Evolutionary conservation across 2,113 vertebrate species (phyloP), one percentile per base, ranked within the genome.

Genomic region (Ctenodactylus gundi): DNA sequence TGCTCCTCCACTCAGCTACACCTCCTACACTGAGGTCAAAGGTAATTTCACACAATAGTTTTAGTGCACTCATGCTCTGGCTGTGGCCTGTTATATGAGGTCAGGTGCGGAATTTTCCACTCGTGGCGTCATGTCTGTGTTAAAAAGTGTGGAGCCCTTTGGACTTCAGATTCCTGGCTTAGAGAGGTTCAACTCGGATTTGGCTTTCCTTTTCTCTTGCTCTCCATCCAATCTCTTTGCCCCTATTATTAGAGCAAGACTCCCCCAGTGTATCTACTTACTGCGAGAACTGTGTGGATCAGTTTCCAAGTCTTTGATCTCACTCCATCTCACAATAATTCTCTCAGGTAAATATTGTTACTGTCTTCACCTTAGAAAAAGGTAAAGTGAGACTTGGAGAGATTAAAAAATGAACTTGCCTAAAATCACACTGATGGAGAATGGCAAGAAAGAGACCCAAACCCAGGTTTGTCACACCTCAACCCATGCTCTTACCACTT

Each of bases 1-100:
- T 17, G 34, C 4, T 36, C 29, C 10, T 18, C n/a, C n/a, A n/a
- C n/a, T n/a, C n/a, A n/a, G n/a, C n/a, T 4, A 4, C 0, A 29
- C 5, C 17, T 17, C 36, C 51, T 20, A 34, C 7, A 57, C 17
- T 34, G 4, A 34, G 7, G 15, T 3, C 14, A 23, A 57, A 78
- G 25, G 8, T 20, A 7, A 58, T 29, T 39, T 39, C 34, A n/a
- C 46, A 18, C 7, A 9, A 0, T 7, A 46, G 7, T 29, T 27
- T 29, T 29, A 46, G 49, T 0, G 12, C 1, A 15, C 11, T 51
- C 13, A 14, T 14, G 41, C 70, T 70, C 36, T 31, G 53, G 39
- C 3, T 6, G 51, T 18, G 51, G 68, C 34, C 34, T 25, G 34
- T 78, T 18, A 1, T 15, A 1, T 4, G 39, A 57, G 31, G 7